phyloP scores from a whole-genome alignment of 2,797 vertebrate species.

The Platyrinchus mystaceus region DNA sequence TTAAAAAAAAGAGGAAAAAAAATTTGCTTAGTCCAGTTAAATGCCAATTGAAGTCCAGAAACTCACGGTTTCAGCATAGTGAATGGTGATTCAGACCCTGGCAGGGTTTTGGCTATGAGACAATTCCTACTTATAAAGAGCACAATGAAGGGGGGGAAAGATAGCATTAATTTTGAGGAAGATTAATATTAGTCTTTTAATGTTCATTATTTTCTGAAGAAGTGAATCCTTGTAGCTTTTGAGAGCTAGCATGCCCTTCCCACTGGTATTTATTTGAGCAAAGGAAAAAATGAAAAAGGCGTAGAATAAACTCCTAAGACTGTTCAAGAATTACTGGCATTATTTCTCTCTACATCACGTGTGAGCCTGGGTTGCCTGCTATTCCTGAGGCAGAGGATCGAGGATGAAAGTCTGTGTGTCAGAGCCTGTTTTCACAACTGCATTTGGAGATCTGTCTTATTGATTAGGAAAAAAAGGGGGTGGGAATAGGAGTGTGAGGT shows the following conservation, averaged over 20 bases:
- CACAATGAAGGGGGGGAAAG: constrained; percentile 8
- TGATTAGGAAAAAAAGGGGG: constrained; percentile 74
- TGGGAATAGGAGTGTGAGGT: constrained; percentile 75
- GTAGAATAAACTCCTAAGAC: constrained; percentile 71
- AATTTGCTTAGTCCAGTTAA: not conserved
- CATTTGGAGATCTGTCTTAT: constrained; percentile 79
- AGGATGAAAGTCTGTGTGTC: constrained; percentile 72
- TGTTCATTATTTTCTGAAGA: constrained; percentile 27
- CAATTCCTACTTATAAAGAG: constrained; percentile 69
- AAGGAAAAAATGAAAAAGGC: constrained; percentile 55
- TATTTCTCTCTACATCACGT: constrained; percentile 68
- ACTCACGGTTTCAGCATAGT: constrained; percentile 58
- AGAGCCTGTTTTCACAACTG: constrained; percentile 75
- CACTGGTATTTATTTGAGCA: constrained; percentile 63
- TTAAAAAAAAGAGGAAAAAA: not conserved
- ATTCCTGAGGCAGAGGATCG: constrained; percentile 70
- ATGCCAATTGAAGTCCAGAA: constrained; percentile 46
- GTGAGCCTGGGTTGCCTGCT: constrained; percentile 73
- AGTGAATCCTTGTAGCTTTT: constrained; percentile 40
- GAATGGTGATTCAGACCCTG: constrained; percentile 68
- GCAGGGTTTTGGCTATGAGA: constrained; percentile 61
- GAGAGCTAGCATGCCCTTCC: constrained; percentile 39
- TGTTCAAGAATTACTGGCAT: constrained; percentile 73
- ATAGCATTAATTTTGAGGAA: constrained; percentile 65
- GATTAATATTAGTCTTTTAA: constrained; percentile 52